Base-by-base conservation (phyloP, 2,888 invertebrate species). In the Tethea ocularis region DNA sequence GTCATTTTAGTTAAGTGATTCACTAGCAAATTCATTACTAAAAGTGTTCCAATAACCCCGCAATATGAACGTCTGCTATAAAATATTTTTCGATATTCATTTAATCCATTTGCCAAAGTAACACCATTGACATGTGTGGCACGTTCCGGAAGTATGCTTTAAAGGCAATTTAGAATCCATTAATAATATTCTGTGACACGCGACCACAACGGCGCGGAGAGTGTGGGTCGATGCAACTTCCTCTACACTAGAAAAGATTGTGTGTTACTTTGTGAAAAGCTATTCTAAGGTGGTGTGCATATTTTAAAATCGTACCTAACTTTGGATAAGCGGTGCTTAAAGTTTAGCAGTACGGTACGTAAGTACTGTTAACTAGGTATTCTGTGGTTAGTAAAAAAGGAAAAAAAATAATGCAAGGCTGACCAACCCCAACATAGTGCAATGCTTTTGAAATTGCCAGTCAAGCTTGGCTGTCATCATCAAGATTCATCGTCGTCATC, bases 131-230 rank as follows among this genome's bases (percentile, higher is more conserved):
- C 81, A 77, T 71, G 72, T 78, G 69, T 68, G 70, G 66, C 71
- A 68, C 63, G 69, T 62, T 63, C 70, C 78, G 84, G 82, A 87
- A 85, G 83, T 83, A 75, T 78, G 78, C 80, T 82, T 82, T 83
- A 81, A 82, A 78, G 83, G 86, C 85, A 88, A 87, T 88, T 87
- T 86, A 79, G 84, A 84, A 86, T 81, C 86, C 87, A 88, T 89
- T 86, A 86, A 88, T 88, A 89, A 84, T 78, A 79, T 80, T 81
- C 75, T 61, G 71, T 74, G 80, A 76, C 84, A 83, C 79, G 83
- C 78, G 71, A 82, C 76, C 75, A 66, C 71, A 61, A 60, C 61
- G 64, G 55, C 52, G 59, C 46, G 46, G 46, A 68, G 61, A 63
- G 65, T 60, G 59, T 61, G 17, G 54, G 61, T 46, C 51, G 58